Evolutionary conservation across 2,797 vertebrate species (phyloP).

Genomic region (Melanotaenia pygmaea): DNA sequence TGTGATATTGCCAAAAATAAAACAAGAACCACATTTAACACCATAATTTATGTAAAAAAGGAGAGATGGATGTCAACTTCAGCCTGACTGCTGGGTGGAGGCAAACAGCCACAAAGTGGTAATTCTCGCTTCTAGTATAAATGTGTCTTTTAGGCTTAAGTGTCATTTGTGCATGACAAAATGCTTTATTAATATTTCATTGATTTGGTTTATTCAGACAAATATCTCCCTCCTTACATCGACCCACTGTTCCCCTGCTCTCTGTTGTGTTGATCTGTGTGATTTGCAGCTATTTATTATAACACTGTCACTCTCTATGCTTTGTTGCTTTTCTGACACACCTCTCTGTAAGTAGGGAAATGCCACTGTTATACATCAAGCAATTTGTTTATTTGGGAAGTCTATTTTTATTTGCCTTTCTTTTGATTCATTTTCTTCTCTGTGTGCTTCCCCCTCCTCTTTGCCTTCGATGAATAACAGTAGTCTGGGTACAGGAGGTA

Average conservation of each 20-base stretch:
- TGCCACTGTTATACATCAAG: conserved; percentile 76
- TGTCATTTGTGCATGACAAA: conserved; percentile 58
- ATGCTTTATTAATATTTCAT: conserved; percentile 81
- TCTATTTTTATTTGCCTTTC: conserved; percentile 64
- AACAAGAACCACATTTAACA: background rate
- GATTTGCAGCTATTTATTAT: conserved; percentile 73
- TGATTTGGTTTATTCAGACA: conserved; percentile 75
- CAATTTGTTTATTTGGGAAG: conserved; percentile 71
- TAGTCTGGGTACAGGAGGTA: background rate
- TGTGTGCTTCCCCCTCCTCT: conserved; percentile 27
- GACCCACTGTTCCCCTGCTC: conserved; percentile 55
- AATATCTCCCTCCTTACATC: conserved; percentile 47
- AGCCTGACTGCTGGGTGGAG: background rate
- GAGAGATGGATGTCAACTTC: background rate
- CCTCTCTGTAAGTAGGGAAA: conserved; percentile 70
- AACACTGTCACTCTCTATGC: conserved; percentile 65
- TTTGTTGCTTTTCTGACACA: conserved; percentile 71
- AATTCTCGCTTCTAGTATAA: background rate
- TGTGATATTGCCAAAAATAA: background rate
- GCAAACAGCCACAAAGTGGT: conserved; percentile 9
- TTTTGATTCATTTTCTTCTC: conserved; percentile 61
- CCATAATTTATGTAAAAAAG: background rate
- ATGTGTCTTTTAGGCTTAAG: conserved; percentile 41
- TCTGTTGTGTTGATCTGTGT: conserved; percentile 60
- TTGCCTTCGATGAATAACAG: conserved; percentile 21